Evolutionary conservation across 2,797 vertebrate genomes (phyloP).

Genomic region (Silurus aristotelis): DNA sequence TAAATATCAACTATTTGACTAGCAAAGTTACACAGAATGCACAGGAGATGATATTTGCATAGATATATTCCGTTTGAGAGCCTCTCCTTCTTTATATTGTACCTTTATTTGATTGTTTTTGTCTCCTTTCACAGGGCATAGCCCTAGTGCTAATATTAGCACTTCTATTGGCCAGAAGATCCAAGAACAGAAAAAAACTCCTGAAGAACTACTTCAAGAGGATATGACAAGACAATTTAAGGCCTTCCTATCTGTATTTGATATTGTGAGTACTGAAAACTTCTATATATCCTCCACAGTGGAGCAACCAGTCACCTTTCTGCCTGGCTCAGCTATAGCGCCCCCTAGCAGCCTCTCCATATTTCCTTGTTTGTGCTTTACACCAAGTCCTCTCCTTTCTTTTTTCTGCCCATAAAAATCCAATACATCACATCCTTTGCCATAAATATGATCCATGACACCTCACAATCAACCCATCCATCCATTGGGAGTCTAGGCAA

Average conservation of each 20-base stretch:
- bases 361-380: conserved; percentile 71
- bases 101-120: conserved; percentile 42
- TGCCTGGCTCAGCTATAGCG: conserved; percentile 68
- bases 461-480: conserved; percentile 21
- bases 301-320: conserved; percentile 51
- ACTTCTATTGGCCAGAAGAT: conserved; percentile 54
- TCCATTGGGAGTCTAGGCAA: conserved; percentile 36
- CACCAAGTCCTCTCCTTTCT: conserved; percentile 66
- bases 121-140: conserved; percentile 52
- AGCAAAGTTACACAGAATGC: neutral
- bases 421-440: conserved; percentile 51
- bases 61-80: neutral
- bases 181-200: conserved; percentile 39
- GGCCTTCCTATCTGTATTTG: conserved; percentile 48
- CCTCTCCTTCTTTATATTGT: neutral
- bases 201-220: conserved; percentile 48
- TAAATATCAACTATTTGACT: conserved; percentile 53
- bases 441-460: conserved; percentile 46
- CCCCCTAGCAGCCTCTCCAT: conserved; percentile 77
- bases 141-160: conserved; percentile 52
- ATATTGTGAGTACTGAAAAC: conserved; percentile 58
- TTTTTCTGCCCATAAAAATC: conserved; percentile 56
- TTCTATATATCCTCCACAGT: conserved; percentile 30
- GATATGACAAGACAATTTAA: conserved; percentile 50
- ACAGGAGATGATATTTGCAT: neutral